Conservation (phyloP, 2,888 invertebrate genomes). For the Eledone cirrhosa region DNA sequence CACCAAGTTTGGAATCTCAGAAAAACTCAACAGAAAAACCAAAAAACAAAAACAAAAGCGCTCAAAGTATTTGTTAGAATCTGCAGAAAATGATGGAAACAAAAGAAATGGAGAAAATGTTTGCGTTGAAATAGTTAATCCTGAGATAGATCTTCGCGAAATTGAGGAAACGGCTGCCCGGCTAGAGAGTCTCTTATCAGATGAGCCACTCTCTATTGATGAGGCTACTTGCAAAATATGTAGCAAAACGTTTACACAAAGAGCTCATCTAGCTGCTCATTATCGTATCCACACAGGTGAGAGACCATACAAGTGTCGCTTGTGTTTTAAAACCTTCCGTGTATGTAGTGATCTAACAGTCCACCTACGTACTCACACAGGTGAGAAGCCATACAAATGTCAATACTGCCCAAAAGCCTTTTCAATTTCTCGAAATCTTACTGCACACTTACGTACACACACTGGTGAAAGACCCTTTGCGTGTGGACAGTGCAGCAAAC, state of each 20-base stretch:
- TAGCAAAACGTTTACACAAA: neutral
- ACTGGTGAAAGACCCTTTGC: slow-evolving; percentile 63
- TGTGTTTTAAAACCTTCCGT: neutral
- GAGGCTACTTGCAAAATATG: slow-evolving; percentile 1
- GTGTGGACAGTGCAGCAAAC: slow-evolving; percentile 53
- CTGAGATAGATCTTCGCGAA: too few species aligned
- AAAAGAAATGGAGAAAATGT: neutral
- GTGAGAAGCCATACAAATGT: slow-evolving; percentile 53
- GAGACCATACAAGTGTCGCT: neutral
- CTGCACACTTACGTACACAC: slow-evolving; percentile 64
- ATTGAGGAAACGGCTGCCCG: too few species aligned
- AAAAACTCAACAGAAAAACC: neutral
- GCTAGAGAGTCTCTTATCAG: too few species aligned
- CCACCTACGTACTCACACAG: slow-evolving; percentile 17
- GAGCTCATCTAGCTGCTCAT: neutral
- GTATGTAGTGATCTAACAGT: slow-evolving; percentile 12
- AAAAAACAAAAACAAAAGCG: neutral
- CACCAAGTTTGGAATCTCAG: neutral
- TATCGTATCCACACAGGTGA: slow-evolving; percentile 13
- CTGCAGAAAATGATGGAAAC: neutral
- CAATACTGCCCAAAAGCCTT: slow-evolving; percentile 60
- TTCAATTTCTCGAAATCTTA: slow-evolving; percentile 62
- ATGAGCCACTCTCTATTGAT: too few species aligned
- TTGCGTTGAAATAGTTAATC: too few species aligned
- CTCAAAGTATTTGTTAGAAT: neutral